Percentiles rank a stretch among this genome's conserved stretches.
Conservation (phyloP, 2,797 vertebrate genomes). For the Glossophaga mutica region DNA sequence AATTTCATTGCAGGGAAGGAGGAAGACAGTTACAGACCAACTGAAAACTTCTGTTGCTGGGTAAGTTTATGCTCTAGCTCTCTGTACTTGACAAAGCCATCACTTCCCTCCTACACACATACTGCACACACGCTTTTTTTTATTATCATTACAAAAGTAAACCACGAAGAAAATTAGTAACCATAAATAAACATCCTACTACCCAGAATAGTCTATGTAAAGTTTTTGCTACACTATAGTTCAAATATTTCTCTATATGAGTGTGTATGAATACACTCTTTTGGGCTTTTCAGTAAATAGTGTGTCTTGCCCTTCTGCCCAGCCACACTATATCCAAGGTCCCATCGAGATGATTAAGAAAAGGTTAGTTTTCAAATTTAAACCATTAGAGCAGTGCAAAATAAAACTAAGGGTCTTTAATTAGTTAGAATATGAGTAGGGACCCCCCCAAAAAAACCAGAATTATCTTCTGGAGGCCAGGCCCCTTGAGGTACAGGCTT, state of each 20-base stretch:
- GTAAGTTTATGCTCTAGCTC: not conserved
- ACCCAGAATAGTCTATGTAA: not conserved
- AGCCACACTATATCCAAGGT: not conserved
- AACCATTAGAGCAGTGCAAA: not conserved
- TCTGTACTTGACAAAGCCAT: not conserved
- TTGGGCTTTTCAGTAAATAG: not conserved
- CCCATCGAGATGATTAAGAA: not conserved
- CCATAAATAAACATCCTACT: not conserved
- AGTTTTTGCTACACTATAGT: not conserved
- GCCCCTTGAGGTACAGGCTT: not conserved
- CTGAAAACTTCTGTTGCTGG: not conserved
- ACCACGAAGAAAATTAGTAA: not conserved
- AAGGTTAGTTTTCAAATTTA: slow-evolving; percentile 4
- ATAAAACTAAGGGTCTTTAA: not conserved
- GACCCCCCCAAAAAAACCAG: not conserved
- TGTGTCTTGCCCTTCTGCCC: not conserved
- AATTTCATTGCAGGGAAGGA: not conserved
- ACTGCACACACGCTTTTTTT: not conserved
- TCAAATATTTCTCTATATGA: not conserved
- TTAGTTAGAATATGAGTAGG: not conserved
- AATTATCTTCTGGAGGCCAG: not conserved
- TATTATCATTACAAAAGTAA: not conserved
- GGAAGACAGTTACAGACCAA: not conserved
- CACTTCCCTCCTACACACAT: not conserved
- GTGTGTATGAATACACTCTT: not conserved